A percentile compares a stretch with the other conserved stretches of the same genome.
Evolutionary conservation across 2,888 invertebrate genomes (phyloP).

Genomic region (Theretra japonica): DNA sequence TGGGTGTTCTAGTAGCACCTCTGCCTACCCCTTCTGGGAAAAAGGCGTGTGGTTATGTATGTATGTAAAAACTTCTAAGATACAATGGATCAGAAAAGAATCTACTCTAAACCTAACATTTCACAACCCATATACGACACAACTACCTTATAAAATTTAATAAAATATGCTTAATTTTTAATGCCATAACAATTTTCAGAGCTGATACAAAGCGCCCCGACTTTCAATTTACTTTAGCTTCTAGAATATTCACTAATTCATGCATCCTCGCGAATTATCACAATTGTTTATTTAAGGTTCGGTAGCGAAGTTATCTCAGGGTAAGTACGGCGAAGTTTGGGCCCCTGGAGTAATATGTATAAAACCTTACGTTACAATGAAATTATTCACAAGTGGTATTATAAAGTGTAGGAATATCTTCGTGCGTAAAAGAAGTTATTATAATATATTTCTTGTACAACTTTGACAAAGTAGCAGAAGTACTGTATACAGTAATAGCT

Average conservation of each 20-base stretch:
- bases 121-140: no score
- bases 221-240: neutral
- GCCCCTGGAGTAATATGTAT: neutral
- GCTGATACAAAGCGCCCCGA: no score
- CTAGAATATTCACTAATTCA: neutral
- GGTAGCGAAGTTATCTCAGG: neutral
- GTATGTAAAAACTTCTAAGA: no score
- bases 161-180: no score
- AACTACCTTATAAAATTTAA: neutral
- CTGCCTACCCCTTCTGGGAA: no score
- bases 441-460: no score
- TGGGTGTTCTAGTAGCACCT: no score
- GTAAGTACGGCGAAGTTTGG: neutral
- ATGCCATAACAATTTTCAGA: no score
- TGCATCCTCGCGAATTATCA: neutral
- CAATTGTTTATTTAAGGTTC: slow-evolving; percentile 10
- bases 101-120: no score
- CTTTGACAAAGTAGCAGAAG: neutral
- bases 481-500: neutral
- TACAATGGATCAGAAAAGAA: no score
- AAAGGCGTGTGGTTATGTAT: no score
- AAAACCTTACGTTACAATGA: neutral
- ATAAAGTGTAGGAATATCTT: neutral
- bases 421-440: neutral
- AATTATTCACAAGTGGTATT: slow-evolving; percentile 2